Evolutionary conservation across 2,888 invertebrate genomes (phyloP).

Genomic region (Octodonta nipae): DNA sequence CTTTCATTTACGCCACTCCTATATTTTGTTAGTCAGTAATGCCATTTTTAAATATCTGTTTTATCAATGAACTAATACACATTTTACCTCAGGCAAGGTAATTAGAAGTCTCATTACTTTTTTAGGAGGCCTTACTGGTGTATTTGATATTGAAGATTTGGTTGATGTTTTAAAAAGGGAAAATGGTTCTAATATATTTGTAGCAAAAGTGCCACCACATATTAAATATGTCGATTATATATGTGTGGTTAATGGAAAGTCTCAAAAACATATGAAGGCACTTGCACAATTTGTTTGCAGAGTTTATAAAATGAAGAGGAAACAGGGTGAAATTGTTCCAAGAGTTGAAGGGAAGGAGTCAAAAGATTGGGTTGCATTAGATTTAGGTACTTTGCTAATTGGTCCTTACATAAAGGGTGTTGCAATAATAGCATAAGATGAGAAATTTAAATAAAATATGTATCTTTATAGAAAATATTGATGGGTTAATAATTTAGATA

Average conservation of each 20-base stretch:
- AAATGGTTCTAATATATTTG: slow-evolving; percentile 69
- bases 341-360: slow-evolving; percentile 64
- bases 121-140: slow-evolving; percentile 69
- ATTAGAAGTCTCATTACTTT: slow-evolving; percentile 12
- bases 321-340: slow-evolving; percentile 50
- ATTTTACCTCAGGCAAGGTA: background rate
- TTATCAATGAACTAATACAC: background rate
- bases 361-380: slow-evolving; percentile 78
- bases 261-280: slow-evolving; percentile 59
- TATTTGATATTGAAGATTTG: slow-evolving; percentile 79
- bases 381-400: slow-evolving; percentile 54
- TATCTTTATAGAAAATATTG: too few relatives aligned
- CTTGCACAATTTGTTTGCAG: slow-evolving; percentile 62
- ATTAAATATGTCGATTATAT: slow-evolving; percentile 74
- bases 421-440: background rate
- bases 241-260: slow-evolving; percentile 64
- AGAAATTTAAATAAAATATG: background rate
- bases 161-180: slow-evolving; percentile 62
- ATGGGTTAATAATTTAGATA: too few relatives aligned
- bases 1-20: too few relatives aligned
- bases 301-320: slow-evolving; percentile 60
- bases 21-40: too few relatives aligned
- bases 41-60: too few relatives aligned
- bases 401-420: too few relatives aligned
- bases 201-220: slow-evolving; percentile 58